These are phyloP conservation scores for Camponotus floridanus DNA, from an alignment of 1,140 invertebrate genomes.

Conservation along the genomic window DNA sequence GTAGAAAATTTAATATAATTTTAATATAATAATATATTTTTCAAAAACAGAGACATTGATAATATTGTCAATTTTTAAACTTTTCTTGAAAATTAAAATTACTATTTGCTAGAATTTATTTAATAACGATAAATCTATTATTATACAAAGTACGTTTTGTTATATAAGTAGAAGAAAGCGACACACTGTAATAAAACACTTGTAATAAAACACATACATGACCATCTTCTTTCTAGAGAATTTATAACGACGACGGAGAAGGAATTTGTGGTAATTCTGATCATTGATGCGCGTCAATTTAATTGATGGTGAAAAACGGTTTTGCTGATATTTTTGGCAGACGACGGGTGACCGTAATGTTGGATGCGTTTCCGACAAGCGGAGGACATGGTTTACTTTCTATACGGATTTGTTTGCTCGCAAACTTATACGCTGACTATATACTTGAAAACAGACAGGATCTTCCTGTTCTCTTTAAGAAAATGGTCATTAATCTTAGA, in stretches of 20 bases:
- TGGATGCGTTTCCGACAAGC: constrained; percentile 29
- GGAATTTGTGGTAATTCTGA: constrained; percentile 2
- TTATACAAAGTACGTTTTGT: no score
- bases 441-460: constrained; percentile 6
- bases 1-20: background rate
- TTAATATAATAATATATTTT: background rate
- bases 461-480: background rate
- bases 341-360: constrained; percentile 36
- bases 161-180: no score
- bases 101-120: no score
- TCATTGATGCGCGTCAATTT: constrained; percentile 34
- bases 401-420: constrained; percentile 25
- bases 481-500: constrained; percentile 43
- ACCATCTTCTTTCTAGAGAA: no score
- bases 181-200: no score
- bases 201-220: no score
- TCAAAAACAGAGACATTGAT: background rate
- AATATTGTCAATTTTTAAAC: background rate
- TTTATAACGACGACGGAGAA: background rate
- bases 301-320: constrained; percentile 41
- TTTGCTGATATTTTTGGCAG: constrained; percentile 38
- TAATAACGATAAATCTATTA: no score
- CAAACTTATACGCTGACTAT: constrained; percentile 5
- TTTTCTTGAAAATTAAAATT: background rate
- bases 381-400: constrained; percentile 15